phyloP scores from a whole-genome alignment of 2,888 invertebrate genomes.

The Matsumyia berberina region DNA sequence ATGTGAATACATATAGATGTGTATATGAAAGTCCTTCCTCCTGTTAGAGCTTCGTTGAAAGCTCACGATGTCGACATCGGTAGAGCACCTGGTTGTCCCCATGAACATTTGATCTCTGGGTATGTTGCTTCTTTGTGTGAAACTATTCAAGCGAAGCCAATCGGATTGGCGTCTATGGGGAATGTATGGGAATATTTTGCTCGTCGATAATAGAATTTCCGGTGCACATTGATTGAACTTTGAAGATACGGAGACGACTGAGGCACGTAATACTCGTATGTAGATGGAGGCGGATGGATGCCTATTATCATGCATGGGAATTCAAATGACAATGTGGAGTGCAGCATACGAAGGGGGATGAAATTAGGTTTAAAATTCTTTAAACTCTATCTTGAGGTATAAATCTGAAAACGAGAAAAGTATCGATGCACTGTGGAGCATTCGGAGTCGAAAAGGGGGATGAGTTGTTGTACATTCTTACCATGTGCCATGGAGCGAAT shows the following conservation, averaged over 20 bases:
- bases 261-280: slow-evolving; percentile 3
- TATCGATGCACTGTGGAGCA: background rate
- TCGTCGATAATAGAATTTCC: slow-evolving; percentile 48
- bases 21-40: slow-evolving; percentile 25
- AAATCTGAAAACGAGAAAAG: background rate
- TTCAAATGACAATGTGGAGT: slow-evolving; percentile 22
- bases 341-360: slow-evolving; percentile 6
- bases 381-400: slow-evolving; percentile 19
- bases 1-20: background rate
- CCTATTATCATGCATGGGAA: slow-evolving; percentile 26
- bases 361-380: slow-evolving; percentile 25
- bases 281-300: background rate
- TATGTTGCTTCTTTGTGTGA: slow-evolving; percentile 8
- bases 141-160: slow-evolving; percentile 40
- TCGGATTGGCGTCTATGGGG: slow-evolving; percentile 41
- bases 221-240: slow-evolving; percentile 57
- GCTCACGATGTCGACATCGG: background rate
- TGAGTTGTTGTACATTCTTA: background rate
- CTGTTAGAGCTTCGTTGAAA: background rate
- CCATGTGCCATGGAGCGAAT: too few species aligned
- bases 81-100: slow-evolving; percentile 3
- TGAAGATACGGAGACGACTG: background rate
- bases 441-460: background rate
- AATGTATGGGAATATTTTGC: slow-evolving; percentile 19
- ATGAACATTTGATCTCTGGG: slow-evolving; percentile 23